Evolutionary conservation across 2,797 vertebrate species (phyloP), one percentile per base, ranked within the genome.

Genomic region (Acridotheres tristis): DNA sequence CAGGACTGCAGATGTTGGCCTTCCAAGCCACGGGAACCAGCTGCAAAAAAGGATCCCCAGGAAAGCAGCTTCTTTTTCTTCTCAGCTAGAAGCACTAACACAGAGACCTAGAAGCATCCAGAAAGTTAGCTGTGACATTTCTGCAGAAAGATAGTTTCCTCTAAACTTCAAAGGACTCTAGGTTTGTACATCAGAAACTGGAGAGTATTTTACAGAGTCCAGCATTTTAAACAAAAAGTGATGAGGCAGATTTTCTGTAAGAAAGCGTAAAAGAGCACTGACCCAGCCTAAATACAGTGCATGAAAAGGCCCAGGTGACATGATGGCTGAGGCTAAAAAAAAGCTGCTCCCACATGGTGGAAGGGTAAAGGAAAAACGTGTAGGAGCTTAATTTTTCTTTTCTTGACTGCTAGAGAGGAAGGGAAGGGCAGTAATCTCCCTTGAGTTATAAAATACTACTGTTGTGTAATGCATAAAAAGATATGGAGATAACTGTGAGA

Each of bases 1-100:
- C 71, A 76, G 83, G 85, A 69, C 63, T 95, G 54, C 88, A 82
- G 88, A 86, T 86, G 77, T 42, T 79, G 63, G 71, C 48, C 73
- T 53, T 45, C 58, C 22, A 9, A 53, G 71, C 51, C 38, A 23
- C 36, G 71, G 42, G 38, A 92, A 47, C 21, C 30, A 88, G 61
- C 17, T 72, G 53, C 50, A 85, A 53, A 66, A 87, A 88, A 58
- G 16, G 15, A 61, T 50, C 17, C 62, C 32, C 48, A 62, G 47
- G 62, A 91, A 89, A 74, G 42, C 38, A n/a, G 40, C 34, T 85
- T 61, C 30, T 51, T 76, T 55, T 43, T 40, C 50, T 57, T 83
- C 38, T 16, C 23, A 17, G 8, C 25, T 21, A 84, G 50, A 74
- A 82, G 45, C 13, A 12, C 65, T 72, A 62, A 66, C 17, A 65